Base-by-base conservation (phyloP, 2,797 vertebrate species). In the Pitangus sulphuratus region DNA sequence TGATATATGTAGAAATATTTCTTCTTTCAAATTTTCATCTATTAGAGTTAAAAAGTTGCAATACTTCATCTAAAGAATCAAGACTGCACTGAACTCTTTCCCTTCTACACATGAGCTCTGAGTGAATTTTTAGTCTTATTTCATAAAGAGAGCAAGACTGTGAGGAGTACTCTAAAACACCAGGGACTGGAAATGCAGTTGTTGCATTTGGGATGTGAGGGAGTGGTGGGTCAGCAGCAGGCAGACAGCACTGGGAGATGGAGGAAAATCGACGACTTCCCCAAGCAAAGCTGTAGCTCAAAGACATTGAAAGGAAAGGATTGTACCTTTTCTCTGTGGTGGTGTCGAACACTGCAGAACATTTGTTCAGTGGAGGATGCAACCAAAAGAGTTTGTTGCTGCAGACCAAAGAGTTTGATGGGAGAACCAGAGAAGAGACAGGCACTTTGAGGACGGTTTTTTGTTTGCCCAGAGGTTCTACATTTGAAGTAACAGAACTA, bases 271-370 rank as follows among this genome's bases (percentile, higher is more conserved):
- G 74, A 95, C 69, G 89, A 90, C 92, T 91, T 96, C 62, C 87
- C 78, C 35, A 76, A 92, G 65, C 56, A 87, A 87, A 94, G 79
- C 45, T 94, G 83, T 64, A 68, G 78, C 85, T 53, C 76, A 58
- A 75, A 90, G 91, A 42, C 39, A 26, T 8, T 54, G 91, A 61
- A 80, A 96, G 77, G 54, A 44, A 87, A 94, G 77, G 81, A 95
- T 60, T 87, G 87, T 94, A 70, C 66, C 90, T 87, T 62, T 79
- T 58, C 33, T 79, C 95, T 97, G 70, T 97, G 93, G 93, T 92
- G 87, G 65, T 62, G 64, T 75, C 71, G 60, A 90, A 88, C 87
- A 61, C 66, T 81, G 47, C 61, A 81, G 60, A 89, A 70, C 17
- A 51, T 79, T 87, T 91, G n/a, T 61, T 97, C 81, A 20, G 74